Evolutionary conservation across 2,888 invertebrate species (phyloP).

Genomic region (Cenopis cana): DNA sequence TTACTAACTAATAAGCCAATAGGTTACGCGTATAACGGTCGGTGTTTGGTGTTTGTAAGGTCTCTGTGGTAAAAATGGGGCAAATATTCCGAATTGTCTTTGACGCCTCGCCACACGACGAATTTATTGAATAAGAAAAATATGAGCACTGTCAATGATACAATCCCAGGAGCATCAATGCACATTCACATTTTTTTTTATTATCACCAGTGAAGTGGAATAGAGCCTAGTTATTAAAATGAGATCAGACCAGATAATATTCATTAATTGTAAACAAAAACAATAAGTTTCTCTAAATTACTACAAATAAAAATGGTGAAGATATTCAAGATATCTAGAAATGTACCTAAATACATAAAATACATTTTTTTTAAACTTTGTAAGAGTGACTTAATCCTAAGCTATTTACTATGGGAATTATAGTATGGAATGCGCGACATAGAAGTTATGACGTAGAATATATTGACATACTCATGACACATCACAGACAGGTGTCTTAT

Average conservation of each 20-base stretch:
- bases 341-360: neutral
- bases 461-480: constrained; percentile 36
- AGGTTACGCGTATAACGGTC: constrained; percentile 56
- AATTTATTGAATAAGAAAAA: neutral
- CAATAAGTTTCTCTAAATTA: no score
- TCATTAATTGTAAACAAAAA: no score
- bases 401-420: constrained; percentile 53
- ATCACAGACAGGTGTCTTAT: neutral
- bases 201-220: no score
- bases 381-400: constrained; percentile 48
- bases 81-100: neutral
- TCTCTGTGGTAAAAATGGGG: neutral
- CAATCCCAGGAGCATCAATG: no score
- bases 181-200: no score
- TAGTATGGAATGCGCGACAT: constrained; percentile 50
- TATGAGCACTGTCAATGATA: no score
- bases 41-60: constrained; percentile 26
- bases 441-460: constrained; percentile 32
- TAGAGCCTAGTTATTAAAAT: no score
- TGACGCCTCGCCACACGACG: neutral
- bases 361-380: neutral
- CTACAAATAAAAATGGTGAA: no score
- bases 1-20: constrained; percentile 55
- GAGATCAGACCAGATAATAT: no score
- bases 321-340: no score